Percentiles rank a stretch among this genome's conserved stretches.
phyloP scores from a whole-genome alignment of 1,140 invertebrate species.

The Pseudobourletiella spinata region DNA sequence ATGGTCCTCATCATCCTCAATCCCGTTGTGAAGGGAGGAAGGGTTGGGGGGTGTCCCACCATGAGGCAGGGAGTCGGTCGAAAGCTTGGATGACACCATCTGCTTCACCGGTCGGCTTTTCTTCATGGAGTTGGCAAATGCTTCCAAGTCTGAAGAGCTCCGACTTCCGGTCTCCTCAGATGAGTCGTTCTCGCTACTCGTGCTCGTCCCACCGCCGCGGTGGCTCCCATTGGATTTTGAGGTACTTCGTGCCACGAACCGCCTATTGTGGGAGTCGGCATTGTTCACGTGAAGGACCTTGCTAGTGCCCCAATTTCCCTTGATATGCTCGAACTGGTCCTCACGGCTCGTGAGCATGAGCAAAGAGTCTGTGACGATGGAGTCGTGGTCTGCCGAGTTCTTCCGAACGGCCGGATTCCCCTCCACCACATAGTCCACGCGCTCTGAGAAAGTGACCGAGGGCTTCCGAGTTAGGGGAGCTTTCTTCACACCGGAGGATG shows the following conservation, averaged over 20 bases:
- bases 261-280: not conserved
- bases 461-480: constrained; percentile 19
- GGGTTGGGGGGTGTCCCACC: not conserved
- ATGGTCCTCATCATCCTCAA: constrained; percentile 13
- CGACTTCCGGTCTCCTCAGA: constrained; percentile 3
- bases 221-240: not conserved
- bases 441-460: constrained; percentile 34
- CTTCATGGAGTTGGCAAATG: constrained; percentile 30
- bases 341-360: constrained; percentile 27
- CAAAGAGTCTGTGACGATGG: constrained; percentile 34
- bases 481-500: not conserved
- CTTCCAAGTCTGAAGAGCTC: constrained; percentile 14
- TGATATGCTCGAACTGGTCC: not conserved
- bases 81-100: not conserved
- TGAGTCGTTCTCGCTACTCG: constrained; percentile 5
- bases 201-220: not conserved
- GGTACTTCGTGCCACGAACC: not conserved
- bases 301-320: not conserved
- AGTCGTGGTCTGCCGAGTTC: constrained; percentile 26
- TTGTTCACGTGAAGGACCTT: not conserved
- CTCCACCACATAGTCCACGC: constrained; percentile 20
- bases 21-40: not conserved
- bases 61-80: not conserved
- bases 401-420: constrained; percentile 13
- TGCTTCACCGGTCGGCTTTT: constrained; percentile 30